Percentiles rank a stretch among this genome's conserved stretches.
These are phyloP conservation scores for Myodes glareolus DNA, from an alignment of 2,113 vertebrate species.

Conservation along the genomic window DNA sequence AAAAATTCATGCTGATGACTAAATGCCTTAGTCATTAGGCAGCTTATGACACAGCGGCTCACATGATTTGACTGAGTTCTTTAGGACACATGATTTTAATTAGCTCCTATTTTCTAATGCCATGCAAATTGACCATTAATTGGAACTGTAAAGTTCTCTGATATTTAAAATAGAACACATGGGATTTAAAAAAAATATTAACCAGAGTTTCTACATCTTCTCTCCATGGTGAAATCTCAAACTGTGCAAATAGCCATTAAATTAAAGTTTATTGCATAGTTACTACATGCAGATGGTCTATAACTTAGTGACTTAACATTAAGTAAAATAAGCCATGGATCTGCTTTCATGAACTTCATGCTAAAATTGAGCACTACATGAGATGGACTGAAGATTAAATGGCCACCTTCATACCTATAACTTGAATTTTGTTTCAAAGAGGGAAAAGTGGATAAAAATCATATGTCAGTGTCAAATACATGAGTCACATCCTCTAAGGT, in stretches of 20 bases:
- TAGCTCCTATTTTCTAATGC: conserved; percentile 36
- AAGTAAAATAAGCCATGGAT: neutral
- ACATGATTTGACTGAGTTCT: conserved; percentile 32
- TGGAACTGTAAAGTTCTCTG: neutral
- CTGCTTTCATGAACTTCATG: neutral
- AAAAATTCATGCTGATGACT: neutral
- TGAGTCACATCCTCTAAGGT: neutral
- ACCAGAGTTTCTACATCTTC: neutral
- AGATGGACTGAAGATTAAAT: neutral
- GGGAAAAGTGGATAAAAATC: neutral
- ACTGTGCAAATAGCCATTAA: neutral
- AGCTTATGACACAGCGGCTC: neutral
- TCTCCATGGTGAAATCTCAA: neutral
- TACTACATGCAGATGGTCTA: neutral
- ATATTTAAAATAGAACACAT: neutral
- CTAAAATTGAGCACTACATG: neutral
- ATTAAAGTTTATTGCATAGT: neutral
- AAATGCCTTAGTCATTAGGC: neutral
- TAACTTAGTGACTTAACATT: neutral
- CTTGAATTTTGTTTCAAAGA: conserved; percentile 8
- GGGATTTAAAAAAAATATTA: neutral
- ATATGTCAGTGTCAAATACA: too few species aligned
- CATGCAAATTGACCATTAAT: neutral
- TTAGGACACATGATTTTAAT: conserved; percentile 50
- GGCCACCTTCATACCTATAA: neutral